A percentile compares a stretch with the other conserved stretches of the same genome.
phyloP scores from a whole-genome alignment of 1,140 invertebrate species.

The Pararge aegeria region DNA sequence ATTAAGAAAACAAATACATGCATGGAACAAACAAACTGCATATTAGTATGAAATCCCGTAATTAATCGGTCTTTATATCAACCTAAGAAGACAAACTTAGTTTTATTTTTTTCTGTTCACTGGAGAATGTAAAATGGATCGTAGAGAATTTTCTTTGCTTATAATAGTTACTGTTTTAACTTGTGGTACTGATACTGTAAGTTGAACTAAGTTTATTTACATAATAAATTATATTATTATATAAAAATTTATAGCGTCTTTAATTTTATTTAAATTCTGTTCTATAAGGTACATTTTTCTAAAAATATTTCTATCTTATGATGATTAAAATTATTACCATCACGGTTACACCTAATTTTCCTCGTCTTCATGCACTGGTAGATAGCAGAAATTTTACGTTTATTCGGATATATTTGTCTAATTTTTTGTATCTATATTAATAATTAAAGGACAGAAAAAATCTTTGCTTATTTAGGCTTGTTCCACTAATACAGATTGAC shows the following conservation, averaged over 20 bases:
- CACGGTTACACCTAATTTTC: conserved; percentile 20
- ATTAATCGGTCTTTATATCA: conserved; percentile 30
- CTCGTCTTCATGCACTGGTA: conserved; percentile 24
- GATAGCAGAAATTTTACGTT: conserved; percentile 22
- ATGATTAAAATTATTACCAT: conserved; percentile 26
- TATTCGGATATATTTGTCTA: conserved; percentile 9
- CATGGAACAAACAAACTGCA: conserved; percentile 11
- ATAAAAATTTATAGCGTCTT: too few relatives aligned
- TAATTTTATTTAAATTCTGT: neutral
- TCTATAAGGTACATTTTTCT: conserved; percentile 6
- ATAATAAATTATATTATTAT: too few relatives aligned
- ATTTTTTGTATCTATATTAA: conserved; percentile 8
- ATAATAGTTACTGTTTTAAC: conserved; percentile 29
- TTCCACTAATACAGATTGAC: neutral
- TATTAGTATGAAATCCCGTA: conserved; percentile 21
- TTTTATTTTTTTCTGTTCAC: conserved; percentile 5
- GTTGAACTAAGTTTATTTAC: conserved; percentile 11
- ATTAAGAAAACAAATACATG: conserved; percentile 13
- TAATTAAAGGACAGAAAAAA: neutral
- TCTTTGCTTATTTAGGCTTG: neutral
- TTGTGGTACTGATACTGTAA: conserved; percentile 28
- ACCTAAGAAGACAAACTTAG: neutral
- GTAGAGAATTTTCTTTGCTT: conserved; percentile 25
- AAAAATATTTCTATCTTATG: conserved; percentile 1
- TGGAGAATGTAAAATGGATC: conserved; percentile 19